Conservation (phyloP, 2,797 vertebrate species). For the Enteromius unitaeniatus region DNA sequence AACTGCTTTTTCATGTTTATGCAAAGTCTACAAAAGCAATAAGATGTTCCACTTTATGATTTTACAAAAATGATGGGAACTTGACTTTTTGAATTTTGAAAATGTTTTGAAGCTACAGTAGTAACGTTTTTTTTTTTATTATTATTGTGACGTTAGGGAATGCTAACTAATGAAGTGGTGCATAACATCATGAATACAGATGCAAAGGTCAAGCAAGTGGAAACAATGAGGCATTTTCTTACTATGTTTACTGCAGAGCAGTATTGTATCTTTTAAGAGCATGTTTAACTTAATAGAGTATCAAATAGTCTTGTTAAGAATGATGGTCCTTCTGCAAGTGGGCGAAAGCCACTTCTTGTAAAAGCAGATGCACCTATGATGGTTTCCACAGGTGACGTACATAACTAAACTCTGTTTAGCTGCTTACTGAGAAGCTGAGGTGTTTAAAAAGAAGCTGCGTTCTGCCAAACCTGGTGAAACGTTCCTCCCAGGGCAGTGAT, state of each 20-base stretch:
- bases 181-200: slow-evolving; percentile 29
- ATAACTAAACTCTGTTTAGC: slow-evolving; percentile 22
- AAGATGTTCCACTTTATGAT: neutral
- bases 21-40: neutral
- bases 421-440: slow-evolving; percentile 29
- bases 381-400: slow-evolving; percentile 50
- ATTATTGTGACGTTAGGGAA: neutral
- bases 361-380: slow-evolving; percentile 45
- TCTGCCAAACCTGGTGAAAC: slow-evolving; percentile 7
- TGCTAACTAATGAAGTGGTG: slow-evolving; percentile 27
- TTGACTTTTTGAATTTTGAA: neutral
- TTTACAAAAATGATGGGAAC: neutral
- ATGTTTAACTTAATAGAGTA: slow-evolving; percentile 50
- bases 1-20: neutral
- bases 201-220: slow-evolving; percentile 30
- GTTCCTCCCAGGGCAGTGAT: slow-evolving; percentile 9
- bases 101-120: neutral
- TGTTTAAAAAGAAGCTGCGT: slow-evolving; percentile 30
- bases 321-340: slow-evolving; percentile 48
- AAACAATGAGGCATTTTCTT: slow-evolving; percentile 53
- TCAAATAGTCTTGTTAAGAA: slow-evolving; percentile 42
- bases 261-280: slow-evolving; percentile 48
- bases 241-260: slow-evolving; percentile 48
- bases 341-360: slow-evolving; percentile 45
- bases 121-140: neutral